Base-by-base conservation (phyloP, 2,113 vertebrate genomes). In the Mormyrus iriodes region DNA sequence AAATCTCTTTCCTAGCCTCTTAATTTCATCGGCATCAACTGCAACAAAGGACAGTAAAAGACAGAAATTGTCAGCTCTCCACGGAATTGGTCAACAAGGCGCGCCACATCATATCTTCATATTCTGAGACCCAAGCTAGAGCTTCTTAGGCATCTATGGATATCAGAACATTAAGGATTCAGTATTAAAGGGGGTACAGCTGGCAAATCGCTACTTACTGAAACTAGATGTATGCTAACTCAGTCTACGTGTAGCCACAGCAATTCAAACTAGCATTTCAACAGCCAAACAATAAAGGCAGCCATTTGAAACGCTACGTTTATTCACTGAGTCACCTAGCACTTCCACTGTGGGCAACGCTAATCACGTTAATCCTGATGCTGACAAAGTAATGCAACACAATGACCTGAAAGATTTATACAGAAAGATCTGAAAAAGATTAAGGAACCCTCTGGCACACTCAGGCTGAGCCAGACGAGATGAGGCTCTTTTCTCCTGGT, bases 1-100 rank as follows among this genome's bases (percentile, higher is more conserved):
- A 95, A 99, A 99, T 92, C 98, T 95, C 94, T 99, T 99, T 55
- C 97, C 97, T 95, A 99, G 96, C 94, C 98, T 96, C 96, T 98
- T 98, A 95, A 99, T 98, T 95, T 98, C 97, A 96, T 98, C 98
- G 55, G 97, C 97, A 94, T 99, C 97, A 93, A 98, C 97, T 98
- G 93, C 69, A 96, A 95, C 1, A 44, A 44, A 93, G 91, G 90
- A 24, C 31, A 53, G 17, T 87, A 88, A 90, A 31, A 19, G 83
- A 53, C 24, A 53, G 42, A 89, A 39, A 86, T 12, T 44, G 8
- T 90, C 76, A 82, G 51, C 35, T 42, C 73, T 42, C 6, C 39
- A 42, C 2, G 35, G 35, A 4, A 79, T 21, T 31, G 5, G n/a
- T 8, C 15, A 15, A 73, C 65, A 46, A 19, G 76, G 17, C 17